Conservation (phyloP, 2,888 invertebrate species). For the Sinohyriopsis cumingii region DNA sequence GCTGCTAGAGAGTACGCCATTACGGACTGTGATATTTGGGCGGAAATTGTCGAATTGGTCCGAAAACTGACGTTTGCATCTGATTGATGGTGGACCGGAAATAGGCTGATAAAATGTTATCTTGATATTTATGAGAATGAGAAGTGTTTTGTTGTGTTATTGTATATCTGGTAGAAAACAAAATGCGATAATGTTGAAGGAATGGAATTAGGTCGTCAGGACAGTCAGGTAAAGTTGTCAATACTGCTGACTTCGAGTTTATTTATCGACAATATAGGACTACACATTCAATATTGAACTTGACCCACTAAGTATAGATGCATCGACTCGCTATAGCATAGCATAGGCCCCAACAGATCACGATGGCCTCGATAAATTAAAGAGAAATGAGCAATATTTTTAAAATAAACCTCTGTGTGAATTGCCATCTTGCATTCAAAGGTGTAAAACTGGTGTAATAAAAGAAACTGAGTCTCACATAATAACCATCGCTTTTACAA, state of each 20-base stretch:
- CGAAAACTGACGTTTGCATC: constrained; percentile 13
- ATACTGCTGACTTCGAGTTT: not conserved
- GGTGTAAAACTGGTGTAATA: too few species aligned
- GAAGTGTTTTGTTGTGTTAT: constrained; percentile 9
- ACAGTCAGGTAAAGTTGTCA: constrained; percentile 46
- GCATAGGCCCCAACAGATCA: not conserved
- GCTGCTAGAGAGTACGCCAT: too few species aligned
- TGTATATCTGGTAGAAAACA: constrained; percentile 10
- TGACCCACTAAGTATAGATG: too few species aligned
- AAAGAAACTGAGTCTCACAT: too few species aligned
- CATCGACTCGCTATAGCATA: not conserved
- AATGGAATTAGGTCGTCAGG: constrained; percentile 57
- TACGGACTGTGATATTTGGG: too few species aligned
- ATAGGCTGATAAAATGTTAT: constrained; percentile 40
- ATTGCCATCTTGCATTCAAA: too few species aligned
- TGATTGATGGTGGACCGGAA: constrained; percentile 52
- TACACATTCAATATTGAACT: not conserved
- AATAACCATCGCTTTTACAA: too few species aligned
- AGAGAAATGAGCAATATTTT: too few species aligned
- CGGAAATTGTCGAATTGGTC: constrained; percentile 11
- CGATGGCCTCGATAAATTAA: too few species aligned
- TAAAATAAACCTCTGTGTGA: too few species aligned
- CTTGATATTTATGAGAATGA: constrained; percentile 18
- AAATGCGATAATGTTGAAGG: constrained; percentile 32
- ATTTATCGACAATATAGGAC: not conserved